These are phyloP conservation scores for Apocrypta bakeri DNA, from an alignment of 1,140 invertebrate genomes.

Conservation along the genomic window DNA sequence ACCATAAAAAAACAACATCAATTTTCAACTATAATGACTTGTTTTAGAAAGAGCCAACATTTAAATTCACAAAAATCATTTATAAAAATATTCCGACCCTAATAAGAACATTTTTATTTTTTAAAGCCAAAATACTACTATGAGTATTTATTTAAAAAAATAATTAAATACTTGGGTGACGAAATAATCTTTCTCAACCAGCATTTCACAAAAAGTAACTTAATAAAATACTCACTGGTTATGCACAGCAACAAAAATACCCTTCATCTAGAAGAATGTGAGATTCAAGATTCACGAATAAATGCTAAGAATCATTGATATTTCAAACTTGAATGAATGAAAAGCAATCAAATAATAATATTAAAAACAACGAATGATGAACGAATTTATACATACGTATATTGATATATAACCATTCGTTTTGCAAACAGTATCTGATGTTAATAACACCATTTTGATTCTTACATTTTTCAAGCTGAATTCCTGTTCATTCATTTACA, in stretches of 20 bases:
- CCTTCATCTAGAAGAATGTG: neutral
- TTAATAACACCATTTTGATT: neutral
- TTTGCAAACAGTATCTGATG: neutral
- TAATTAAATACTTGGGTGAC: neutral
- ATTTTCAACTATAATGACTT: neutral
- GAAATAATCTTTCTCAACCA: neutral
- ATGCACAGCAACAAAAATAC: too few species aligned
- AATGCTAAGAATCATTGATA: neutral
- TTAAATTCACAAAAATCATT: neutral
- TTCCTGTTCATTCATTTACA: constrained; percentile 32
- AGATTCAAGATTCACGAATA: constrained; percentile 5
- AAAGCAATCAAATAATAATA: constrained; percentile 4
- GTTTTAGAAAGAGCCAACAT: neutral
- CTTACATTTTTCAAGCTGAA: neutral
- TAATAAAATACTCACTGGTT: constrained; percentile 4
- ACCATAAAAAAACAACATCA: neutral
- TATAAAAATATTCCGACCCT: neutral
- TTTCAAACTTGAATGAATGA: neutral
- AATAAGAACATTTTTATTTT: neutral
- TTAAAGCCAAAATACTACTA: neutral
- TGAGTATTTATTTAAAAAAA: neutral
- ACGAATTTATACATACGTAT: neutral
- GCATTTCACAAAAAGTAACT: neutral
- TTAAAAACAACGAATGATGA: neutral
- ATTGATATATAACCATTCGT: neutral